Evolutionary conservation across 2,888 invertebrate genomes (phyloP).

Genomic region (Coremacera marginata): DNA sequence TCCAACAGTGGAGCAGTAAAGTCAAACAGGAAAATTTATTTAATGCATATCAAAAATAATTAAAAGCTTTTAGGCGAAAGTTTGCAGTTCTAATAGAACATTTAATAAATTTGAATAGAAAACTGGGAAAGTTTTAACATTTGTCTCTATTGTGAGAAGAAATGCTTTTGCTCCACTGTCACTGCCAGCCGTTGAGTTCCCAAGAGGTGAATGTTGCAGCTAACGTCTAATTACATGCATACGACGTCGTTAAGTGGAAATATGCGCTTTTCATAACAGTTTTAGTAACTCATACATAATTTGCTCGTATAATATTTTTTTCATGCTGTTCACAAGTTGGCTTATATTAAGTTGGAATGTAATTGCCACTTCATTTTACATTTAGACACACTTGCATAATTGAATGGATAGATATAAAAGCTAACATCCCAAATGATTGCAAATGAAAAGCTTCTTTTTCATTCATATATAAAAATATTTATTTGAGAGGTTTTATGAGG

Average conservation of each 20-base stretch:
- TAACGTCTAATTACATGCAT: constrained; percentile 42
- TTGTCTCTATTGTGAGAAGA: no score
- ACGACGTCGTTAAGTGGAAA: constrained; percentile 41
- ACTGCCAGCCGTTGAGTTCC: not conserved
- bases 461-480: no score
- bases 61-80: not conserved
- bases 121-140: not conserved
- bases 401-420: not conserved
- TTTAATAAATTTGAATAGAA: no score
- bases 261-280: constrained; percentile 36
- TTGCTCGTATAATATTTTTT: not conserved
- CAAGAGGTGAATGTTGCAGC: not conserved
- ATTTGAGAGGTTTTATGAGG: no score
- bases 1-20: not conserved
- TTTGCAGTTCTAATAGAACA: no score
- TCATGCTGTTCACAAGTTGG: not conserved
- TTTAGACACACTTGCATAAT: not conserved
- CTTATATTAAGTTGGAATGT: constrained; percentile 8
- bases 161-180: not conserved
- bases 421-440: no score
- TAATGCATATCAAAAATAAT: not conserved
- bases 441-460: no score
- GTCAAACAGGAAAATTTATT: not conserved
- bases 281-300: constrained; percentile 25
- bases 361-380: constrained; percentile 32